Evolutionary conservation across 2,888 invertebrate genomes (phyloP).

Genomic region (Cryptocheilus praepositus): DNA sequence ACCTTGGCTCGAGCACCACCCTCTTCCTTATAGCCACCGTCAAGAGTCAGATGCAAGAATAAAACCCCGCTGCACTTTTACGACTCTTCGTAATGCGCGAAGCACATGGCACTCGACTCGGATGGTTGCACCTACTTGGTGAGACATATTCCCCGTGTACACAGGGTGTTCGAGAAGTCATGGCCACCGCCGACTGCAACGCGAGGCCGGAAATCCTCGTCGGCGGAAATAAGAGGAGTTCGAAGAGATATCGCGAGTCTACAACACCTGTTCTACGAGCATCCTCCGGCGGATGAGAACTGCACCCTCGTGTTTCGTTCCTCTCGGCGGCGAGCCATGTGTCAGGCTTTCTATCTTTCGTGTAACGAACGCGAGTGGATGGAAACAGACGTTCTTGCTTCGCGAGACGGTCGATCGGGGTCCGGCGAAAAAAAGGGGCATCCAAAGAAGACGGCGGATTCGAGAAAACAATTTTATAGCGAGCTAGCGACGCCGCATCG

Average conservation of each 20-base stretch:
- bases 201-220: too few relatives aligned
- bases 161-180: too few relatives aligned
- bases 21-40: not conserved
- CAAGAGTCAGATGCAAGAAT: constrained; percentile 5
- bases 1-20: constrained; percentile 10
- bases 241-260: too few relatives aligned
- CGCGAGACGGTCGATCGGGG: not conserved
- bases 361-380: too few relatives aligned
- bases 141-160: constrained; percentile 18
- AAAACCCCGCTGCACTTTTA: constrained; percentile 19
- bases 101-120: constrained; percentile 9
- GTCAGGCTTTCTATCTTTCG: too few relatives aligned
- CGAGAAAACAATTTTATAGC: constrained; percentile 4
- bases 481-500: too few relatives aligned
- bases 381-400: too few relatives aligned
- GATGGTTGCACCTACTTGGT: constrained; percentile 16
- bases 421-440: not conserved
- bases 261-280: too few relatives aligned
- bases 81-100: constrained; percentile 23
- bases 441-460: constrained; percentile 1
- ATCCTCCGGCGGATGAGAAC: too few relatives aligned
- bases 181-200: too few relatives aligned
- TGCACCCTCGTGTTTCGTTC: too few relatives aligned
- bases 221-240: not conserved
- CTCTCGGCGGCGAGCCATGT: too few relatives aligned